A percentile compares a stretch with the other conserved stretches of the same genome.
phyloP scores from a whole-genome alignment of 2,797 vertebrate genomes.

The Triplophysa bombifrons region DNA sequence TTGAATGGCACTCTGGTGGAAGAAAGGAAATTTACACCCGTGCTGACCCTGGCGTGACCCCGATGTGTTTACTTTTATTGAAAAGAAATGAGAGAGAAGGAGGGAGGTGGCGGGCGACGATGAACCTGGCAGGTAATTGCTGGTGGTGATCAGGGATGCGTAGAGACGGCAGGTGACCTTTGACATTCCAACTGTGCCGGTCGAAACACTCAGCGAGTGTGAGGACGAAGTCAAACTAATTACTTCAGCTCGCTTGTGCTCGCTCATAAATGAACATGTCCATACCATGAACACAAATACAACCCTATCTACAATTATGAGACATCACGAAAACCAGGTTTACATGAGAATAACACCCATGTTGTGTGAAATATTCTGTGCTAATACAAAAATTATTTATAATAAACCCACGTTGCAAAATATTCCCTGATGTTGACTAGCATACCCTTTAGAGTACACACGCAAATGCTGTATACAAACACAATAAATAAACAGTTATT shows the following conservation, averaged over 20 bases:
- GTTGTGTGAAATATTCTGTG: background rate
- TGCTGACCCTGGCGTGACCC: conserved; percentile 31
- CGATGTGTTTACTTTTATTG: conserved; percentile 38
- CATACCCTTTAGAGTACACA: background rate
- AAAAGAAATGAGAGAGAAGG: conserved; percentile 18
- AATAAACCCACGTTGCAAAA: too few relatives aligned
- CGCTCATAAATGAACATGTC: conserved; percentile 20
- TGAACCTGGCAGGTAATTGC: conserved; percentile 64
- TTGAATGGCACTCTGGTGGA: conserved; percentile 40
- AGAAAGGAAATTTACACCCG: conserved; percentile 28
- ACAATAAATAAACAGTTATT: background rate
- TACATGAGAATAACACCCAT: background rate
- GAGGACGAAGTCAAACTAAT: conserved; percentile 66
- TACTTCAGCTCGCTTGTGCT: conserved; percentile 58
- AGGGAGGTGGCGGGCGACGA: background rate
- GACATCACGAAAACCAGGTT: background rate
- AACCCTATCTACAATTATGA: background rate
- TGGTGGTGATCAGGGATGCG: conserved; percentile 70
- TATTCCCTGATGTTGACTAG: background rate
- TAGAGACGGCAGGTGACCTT: conserved; percentile 59
- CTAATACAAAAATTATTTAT: too few relatives aligned
- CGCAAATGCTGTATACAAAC: background rate
- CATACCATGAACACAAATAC: background rate
- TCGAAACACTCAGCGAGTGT: conserved; percentile 59
- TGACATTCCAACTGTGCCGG: conserved; percentile 52